Evolutionary conservation across 2,888 invertebrate genomes (phyloP), one percentile per base, ranked within the genome.

Genomic region (Ligdia adustata): DNA sequence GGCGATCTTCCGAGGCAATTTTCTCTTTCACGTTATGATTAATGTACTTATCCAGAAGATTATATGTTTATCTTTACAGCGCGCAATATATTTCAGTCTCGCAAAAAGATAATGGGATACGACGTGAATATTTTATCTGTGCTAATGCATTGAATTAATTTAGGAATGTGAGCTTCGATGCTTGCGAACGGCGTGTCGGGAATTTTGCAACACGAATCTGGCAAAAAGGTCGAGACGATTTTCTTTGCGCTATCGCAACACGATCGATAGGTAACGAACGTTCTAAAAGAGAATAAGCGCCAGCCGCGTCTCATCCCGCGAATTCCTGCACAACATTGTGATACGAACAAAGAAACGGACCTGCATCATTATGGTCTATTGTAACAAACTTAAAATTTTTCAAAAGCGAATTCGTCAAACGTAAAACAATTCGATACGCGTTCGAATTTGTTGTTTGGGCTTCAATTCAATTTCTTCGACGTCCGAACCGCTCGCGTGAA

Each of bases 371-470:
- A 90, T 86, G 70, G 75, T 73, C 89, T 88, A 90, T 90, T 89
- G 90, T 86, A 75, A 66, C 79, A 72, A 82, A 82, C 87, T 86
- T 78, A 62, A 84, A 86, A 85, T 81, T 86, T 89, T 79, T 74
- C 63, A 86, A 88, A 86, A 83, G 81, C 80, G 87, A 87, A 86
- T 84, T 84, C 88, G 87, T 84, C 87, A 88, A 88, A 86, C 84
- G 85, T 90, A 89, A 90, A 90, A 90, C 89, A 90, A 90, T 90
- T 90, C 89, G 90, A 90, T 87, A 90, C 90, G 90, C 89, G 83
- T 89, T 87, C 74, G 81, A 85, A 84, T 89, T 87, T 85, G 89
- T 88, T 86, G 87, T 88, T 84, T 69, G 82, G 75, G 72, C 78
- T 85, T 87, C 86, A 87, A 89, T 90, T 89, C 87, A 85, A 89